Evolutionary conservation across 2,888 invertebrate genomes (phyloP), one percentile per base, ranked within the genome.

Genomic region (Zygogramma bicolorata): DNA sequence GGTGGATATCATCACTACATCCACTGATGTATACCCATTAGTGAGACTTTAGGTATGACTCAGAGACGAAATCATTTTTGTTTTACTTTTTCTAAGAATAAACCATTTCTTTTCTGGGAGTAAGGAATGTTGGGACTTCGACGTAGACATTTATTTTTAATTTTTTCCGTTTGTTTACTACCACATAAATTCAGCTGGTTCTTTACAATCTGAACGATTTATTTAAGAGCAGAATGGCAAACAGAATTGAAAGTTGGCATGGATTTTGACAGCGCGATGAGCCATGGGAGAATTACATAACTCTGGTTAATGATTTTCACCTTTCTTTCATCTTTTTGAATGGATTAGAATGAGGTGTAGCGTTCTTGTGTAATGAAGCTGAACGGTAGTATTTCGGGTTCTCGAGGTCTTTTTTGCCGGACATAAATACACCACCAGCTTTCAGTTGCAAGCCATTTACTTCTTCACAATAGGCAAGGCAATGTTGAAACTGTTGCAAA

Each of bases 191-290:
- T 3, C 27, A n/a, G 27, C 13, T 27, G n/a, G 22, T 53, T 53
- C 27, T 53, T 53, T 27, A 27, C 27, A 53, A 27, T 53, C 27
- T 53, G 4, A 53, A 53, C 53, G 25, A 53, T 53, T 53, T 53
- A 53, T 53, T 25, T 25, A 13, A n/a, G 53, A 53, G 53, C n/a
- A 25, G 53, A 63, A 46, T 27, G 18, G 42, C 63, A 42, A 46
- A 13, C 46, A 34, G 46, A 63, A 63, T 46, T n/a, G 18, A 63
- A 29, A 63, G 20, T 63, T 63, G 63, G 63, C 63, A 63, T 46
- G 15, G 8, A 42, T 40, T 40, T 22, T 61, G 13, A 20, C 13
- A 15, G 3, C 3, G 8, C 13, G 42, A 27, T 40, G 18, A 62
- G 42, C 27, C 62, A 25, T 27, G 61, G 34, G 4, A 18, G 53